Base-by-base conservation (phyloP, 2,113 vertebrate genomes). In the Uropsilus gracilis region DNA sequence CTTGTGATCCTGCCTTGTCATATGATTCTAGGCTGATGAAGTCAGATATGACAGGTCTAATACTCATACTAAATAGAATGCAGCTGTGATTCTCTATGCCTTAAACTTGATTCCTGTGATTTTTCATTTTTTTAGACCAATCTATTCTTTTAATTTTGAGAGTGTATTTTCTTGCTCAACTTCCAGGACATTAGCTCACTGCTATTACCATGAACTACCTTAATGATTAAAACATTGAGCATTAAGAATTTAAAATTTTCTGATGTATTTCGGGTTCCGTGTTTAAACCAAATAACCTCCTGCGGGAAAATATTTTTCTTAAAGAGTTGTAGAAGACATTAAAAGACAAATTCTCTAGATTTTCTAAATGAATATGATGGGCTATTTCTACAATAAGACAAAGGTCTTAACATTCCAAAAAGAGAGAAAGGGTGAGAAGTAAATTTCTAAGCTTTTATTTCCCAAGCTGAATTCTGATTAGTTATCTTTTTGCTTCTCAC, bases 51-150 rank as follows among this genome's bases (percentile, higher is more conserved):
- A 95, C 71, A 91, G 48, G 42, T 50, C 66, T 66, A 85, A 72
- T 12, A 93, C 55, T 94, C 89, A 96, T 34, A 95, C 68, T 44
- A 89, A 75, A 89, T 1, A 97, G 64, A 95, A 96, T 85, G 86
- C 8, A 57, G 75, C 2, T 80, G 68, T 89, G 75, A 68, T n/a
- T 94, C 44, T 72, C 34, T 87, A 77, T 81, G 24, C n/a, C 82
- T 90, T 80, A 84, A 92, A 68, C 22, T 78, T 86, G 77, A 73
- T 66, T 73, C n/a, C n/a, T n/a, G n/a, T n/a, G n/a, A n/a, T n/a
- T n/a, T n/a, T n/a, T n/a, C 46, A 83, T 10, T 66, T 53, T 94
- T 86, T 39, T 6, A 13, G 92, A 77, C 17, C 69, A 46, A 68
- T 8, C 50, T 64, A 88, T 12, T 91, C 53, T 91, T 55, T 72